A percentile compares a stretch with the other conserved stretches of the same genome.
Conservation (phyloP, 2,888 invertebrate genomes). For the Caenorhabditis wallacei region DNA sequence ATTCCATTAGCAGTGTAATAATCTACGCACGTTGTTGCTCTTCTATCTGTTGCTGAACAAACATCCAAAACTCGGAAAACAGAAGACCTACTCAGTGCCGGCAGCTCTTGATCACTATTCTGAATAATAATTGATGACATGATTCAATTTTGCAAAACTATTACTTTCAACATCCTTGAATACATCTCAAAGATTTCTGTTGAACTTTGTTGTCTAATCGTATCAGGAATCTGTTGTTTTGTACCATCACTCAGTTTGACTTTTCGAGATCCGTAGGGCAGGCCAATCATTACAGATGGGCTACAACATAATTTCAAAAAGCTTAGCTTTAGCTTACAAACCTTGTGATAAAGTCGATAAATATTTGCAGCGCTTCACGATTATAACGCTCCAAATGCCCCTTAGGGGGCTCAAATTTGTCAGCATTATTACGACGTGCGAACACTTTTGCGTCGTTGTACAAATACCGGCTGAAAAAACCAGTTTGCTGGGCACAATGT, state of each 20-base stretch:
- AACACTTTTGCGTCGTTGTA: not conserved
- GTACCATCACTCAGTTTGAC: not conserved
- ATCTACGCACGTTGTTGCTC: not conserved
- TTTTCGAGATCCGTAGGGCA: not conserved
- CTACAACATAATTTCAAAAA: too few species aligned
- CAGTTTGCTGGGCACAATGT: too few species aligned
- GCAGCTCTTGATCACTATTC: not conserved
- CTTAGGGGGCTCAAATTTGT: not conserved
- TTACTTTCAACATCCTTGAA: not conserved
- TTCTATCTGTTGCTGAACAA: not conserved
- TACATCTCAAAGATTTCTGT: not conserved
- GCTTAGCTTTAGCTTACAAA: too few species aligned
- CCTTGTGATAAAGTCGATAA: constrained; percentile 5
- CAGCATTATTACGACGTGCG: not conserved
- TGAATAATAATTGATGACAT: not conserved
- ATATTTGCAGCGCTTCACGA: not conserved
- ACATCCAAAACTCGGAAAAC: not conserved
- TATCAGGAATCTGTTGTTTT: not conserved
- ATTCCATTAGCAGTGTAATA: constrained; percentile 8
- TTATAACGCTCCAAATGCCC: not conserved
- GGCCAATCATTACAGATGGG: not conserved
- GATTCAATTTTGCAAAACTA: not conserved
- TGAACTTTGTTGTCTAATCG: not conserved
- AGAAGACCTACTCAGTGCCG: not conserved
- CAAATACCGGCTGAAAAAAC: not conserved